Base-by-base conservation (phyloP, 2,888 invertebrate species). In the Silvanus unidentatus region DNA sequence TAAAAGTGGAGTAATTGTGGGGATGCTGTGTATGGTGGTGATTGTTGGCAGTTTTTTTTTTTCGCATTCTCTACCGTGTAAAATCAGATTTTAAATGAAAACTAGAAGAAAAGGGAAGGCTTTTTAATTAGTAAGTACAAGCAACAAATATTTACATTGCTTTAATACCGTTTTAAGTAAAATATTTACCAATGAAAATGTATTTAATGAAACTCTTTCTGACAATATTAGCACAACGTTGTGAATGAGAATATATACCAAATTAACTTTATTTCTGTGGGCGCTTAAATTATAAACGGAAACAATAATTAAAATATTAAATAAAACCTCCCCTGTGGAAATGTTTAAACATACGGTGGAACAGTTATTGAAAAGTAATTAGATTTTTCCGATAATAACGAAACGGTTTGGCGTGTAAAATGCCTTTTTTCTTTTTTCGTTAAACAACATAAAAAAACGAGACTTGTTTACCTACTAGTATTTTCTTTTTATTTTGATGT, bases 121-220 rank as follows among this genome's bases (percentile, higher is more conserved):
- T 59, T 62, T 62, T 60, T 58, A 63, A 62, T 62, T 58, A 59
- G 57, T 50, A 55, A 59, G 56, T 58, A 58, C 56, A 56, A 55
- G 55, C 59, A 53, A 52, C 53, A 55, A 59, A 62, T 60, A 61
- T 63, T 63, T 59, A 55, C 57, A 53, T 50, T 53, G 53, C 55
- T 57, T 57, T 58, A 59, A 60, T 58, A 55, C 57, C 57, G 58
- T 60, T 62, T 58, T 59, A 59, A 59, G 55, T 60, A 60, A 59
- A 66, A 65, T 66, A 65, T 66, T 66, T 66, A 57, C 63, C 49
- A 56, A 58, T 57, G 59, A 50, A 61, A 61, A 63, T 57, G 63
- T 64, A 61, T 62, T 64, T 64, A 64, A 63, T 62, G 63, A 62
- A 65, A 64, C 63, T 65, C 64, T 60, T 59, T 59, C 53, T 49